Evolutionary conservation across 30 jellyfish, hydroid and myxozoan species (phyloP).

Genomic region (Pseudorhiza aurosa): DNA sequence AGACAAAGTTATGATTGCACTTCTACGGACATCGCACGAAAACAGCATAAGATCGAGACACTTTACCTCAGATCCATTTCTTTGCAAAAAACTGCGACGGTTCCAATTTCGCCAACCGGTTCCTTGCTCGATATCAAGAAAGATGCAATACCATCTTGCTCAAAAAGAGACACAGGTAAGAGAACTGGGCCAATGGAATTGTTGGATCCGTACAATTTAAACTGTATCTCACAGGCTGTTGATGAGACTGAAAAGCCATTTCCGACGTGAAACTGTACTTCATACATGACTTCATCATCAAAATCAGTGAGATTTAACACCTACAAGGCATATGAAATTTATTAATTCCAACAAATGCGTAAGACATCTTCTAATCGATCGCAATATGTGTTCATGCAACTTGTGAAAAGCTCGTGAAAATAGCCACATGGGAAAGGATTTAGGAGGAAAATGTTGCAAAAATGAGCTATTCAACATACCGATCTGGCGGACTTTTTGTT

Average conservation of each 20-base stretch:
- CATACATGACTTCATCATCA: constrained; percentile 45
- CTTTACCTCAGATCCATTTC: constrained; percentile 51
- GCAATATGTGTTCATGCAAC: too few species aligned
- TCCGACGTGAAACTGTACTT: constrained; percentile 52
- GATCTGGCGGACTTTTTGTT: constrained; percentile 32
- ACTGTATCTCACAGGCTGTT: constrained; percentile 25
- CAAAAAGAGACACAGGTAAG: constrained; percentile 37
- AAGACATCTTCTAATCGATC: too few species aligned
- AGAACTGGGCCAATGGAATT: constrained; percentile 44
- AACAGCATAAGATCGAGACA: too few species aligned
- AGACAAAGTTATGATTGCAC: too few species aligned
- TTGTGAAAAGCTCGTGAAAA: too few species aligned
- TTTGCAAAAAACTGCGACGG: constrained; percentile 49
- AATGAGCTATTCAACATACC: too few species aligned
- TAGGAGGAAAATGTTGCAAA: too few species aligned
- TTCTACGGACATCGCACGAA: too few species aligned
- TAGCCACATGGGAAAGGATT: too few species aligned
- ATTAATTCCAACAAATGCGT: too few species aligned
- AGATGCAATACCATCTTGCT: constrained; percentile 59
- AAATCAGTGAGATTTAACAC: constrained; percentile 22
- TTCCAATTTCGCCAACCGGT: constrained; percentile 36
- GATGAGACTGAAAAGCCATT: constrained; percentile 43
- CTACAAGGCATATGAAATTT: neutral
- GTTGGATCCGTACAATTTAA: constrained; percentile 30
- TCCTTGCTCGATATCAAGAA: constrained; percentile 35